Evolutionary conservation across 2,113 vertebrate species (phyloP).

Genomic region (Cettia cetti): DNA sequence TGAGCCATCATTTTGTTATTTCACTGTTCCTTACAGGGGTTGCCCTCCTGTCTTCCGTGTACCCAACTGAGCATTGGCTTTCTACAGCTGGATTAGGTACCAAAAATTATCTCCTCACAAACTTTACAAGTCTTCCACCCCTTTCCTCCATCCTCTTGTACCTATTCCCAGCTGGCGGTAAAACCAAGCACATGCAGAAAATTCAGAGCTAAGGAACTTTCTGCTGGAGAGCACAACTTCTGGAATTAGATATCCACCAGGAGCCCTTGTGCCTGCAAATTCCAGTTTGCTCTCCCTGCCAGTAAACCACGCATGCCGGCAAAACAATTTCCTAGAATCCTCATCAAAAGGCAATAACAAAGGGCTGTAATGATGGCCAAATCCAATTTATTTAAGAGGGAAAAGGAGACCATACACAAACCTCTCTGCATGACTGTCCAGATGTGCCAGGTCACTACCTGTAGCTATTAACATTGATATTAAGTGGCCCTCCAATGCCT

Average conservation of each 20-base stretch:
- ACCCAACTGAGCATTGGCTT: neutral
- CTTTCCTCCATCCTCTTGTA: neutral
- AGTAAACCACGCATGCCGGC: fast-evolving
- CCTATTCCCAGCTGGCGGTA: neutral
- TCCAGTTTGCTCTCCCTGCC: neutral
- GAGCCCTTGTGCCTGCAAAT: neutral
- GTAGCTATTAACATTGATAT: neutral
- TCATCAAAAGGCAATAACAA: neutral
- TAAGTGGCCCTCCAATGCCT: neutral
- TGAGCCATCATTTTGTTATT: neutral
- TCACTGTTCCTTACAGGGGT: neutral
- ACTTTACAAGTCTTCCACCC: neutral
- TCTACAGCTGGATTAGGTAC: neutral
- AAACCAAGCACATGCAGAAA: neutral
- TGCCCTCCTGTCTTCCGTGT: neutral
- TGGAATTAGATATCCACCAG: neutral
- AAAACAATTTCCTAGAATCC: neutral
- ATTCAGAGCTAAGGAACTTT: neutral
- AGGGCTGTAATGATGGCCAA: neutral
- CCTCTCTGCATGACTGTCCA: neutral
- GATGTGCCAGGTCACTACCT: neutral
- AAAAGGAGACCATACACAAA: neutral
- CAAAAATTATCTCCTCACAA: neutral
- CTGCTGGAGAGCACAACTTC: neutral
- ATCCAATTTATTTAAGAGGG: neutral